Evolutionary conservation across 2,888 invertebrate genomes (phyloP).

Genomic region (Leucophenga maculata): DNA sequence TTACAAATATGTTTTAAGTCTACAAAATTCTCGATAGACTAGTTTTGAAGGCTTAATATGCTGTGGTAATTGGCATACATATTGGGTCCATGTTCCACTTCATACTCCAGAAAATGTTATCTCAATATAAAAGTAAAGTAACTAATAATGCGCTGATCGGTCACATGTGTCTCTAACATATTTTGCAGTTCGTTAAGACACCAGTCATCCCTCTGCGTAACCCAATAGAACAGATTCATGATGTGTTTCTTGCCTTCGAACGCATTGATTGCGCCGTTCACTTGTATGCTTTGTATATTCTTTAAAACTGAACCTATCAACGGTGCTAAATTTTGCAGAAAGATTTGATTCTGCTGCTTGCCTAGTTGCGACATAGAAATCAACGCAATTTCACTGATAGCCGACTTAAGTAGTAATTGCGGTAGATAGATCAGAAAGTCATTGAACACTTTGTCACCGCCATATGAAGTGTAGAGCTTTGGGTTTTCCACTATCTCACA

Average conservation of each 20-base stretch:
- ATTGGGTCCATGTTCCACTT: not conserved
- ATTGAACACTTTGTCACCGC: conserved; percentile 69
- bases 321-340: conserved; percentile 73
- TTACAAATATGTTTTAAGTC: too few species aligned
- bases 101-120: not conserved
- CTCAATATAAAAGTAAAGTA: conserved; percentile 60
- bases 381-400: conserved; percentile 74
- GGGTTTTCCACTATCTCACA: conserved; percentile 72
- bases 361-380: conserved; percentile 76
- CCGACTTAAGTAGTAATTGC: conserved; percentile 74
- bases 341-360: conserved; percentile 74
- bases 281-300: conserved; percentile 60
- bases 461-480: conserved; percentile 65
- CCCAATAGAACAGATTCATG: conserved; percentile 75
- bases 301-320: conserved; percentile 73
- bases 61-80: too few species aligned
- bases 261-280: conserved; percentile 68
- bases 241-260: conserved; percentile 74
- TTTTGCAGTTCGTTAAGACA: too few species aligned
- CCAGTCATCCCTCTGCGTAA: conserved; percentile 42
- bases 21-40: too few species aligned
- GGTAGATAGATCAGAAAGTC: conserved; percentile 76
- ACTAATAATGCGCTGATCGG: conserved; percentile 53
- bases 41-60: too few species aligned
- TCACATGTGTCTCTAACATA: conserved; percentile 23